Evolutionary conservation across 53 echinoderm and acorn worm species (phyloP).

Genomic region (Crossaster papposus): DNA sequence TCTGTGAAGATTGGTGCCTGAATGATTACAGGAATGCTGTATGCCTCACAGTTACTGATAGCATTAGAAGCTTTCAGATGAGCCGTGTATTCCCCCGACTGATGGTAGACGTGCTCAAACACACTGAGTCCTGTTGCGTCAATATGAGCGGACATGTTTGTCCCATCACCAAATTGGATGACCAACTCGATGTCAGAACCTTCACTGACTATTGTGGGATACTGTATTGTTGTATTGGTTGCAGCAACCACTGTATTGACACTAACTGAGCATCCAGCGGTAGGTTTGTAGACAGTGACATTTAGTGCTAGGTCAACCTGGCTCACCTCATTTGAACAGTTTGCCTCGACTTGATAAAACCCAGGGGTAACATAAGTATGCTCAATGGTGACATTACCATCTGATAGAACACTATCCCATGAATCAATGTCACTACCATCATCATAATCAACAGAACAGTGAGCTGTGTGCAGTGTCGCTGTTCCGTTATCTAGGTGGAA

Average conservation of each 20-base stretch:
- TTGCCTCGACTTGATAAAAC: not conserved
- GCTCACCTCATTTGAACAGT: constrained; percentile 52
- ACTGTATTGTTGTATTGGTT: constrained; percentile 6
- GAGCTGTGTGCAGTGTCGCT: constrained; percentile 27
- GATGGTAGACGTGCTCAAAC: constrained; percentile 19
- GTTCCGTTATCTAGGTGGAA: constrained; percentile 38
- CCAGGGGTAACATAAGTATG: constrained; percentile 39
- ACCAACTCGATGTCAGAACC: not conserved
- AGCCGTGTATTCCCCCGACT: constrained; percentile 5
- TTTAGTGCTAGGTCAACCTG: not conserved
- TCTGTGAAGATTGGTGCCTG: constrained; percentile 10
- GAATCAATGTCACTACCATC: constrained; percentile 40
- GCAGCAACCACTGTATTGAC: not conserved
- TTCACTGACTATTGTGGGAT: not conserved
- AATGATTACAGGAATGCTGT: not conserved
- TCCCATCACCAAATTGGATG: constrained; percentile 30
- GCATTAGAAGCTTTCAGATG: constrained; percentile 37
- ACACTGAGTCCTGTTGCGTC: not conserved
- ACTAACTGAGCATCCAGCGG: constrained; percentile 19
- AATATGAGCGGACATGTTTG: not conserved
- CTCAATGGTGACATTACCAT: not conserved
- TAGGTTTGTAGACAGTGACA: not conserved
- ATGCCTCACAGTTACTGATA: constrained; percentile 21
- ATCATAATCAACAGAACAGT: constrained; percentile 49
- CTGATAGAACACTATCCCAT: constrained; percentile 5